A percentile compares a stretch with the other conserved stretches of the same genome.
Conservation (phyloP, 2,888 invertebrate species). For the Venusia cambrica region DNA sequence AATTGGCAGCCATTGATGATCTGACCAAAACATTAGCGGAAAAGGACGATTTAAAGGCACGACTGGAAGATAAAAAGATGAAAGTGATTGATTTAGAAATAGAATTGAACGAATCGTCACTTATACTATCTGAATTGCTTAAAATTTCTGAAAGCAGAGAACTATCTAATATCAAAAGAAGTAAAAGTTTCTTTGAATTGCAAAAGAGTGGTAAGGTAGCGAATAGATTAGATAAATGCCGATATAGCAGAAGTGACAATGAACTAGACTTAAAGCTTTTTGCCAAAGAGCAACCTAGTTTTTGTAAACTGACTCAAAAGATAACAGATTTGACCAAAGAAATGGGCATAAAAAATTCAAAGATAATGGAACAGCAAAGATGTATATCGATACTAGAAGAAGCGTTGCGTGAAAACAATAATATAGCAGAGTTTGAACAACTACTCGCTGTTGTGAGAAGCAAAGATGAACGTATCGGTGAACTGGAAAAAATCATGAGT, state of each 20-base stretch:
- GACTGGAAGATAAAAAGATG: constrained; percentile 67
- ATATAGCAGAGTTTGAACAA: constrained; percentile 81
- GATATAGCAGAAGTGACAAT: constrained; percentile 68
- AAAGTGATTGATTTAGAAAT: constrained; percentile 76
- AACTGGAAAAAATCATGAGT: constrained; percentile 86
- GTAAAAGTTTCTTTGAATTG: constrained; percentile 71
- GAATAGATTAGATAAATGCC: constrained; percentile 78
- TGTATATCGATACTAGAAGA: constrained; percentile 78
- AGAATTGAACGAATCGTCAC: constrained; percentile 76
- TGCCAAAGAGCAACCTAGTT: constrained; percentile 45
- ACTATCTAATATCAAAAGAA: constrained; percentile 58
- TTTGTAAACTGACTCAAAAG: constrained; percentile 62
- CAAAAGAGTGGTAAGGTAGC: constrained; percentile 82
- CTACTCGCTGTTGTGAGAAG: constrained; percentile 78
- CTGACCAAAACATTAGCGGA: constrained; percentile 55
- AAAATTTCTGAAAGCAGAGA: constrained; percentile 70
- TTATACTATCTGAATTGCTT: constrained; percentile 71
- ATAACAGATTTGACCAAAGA: constrained; percentile 69
- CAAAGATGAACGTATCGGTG: constrained; percentile 86
- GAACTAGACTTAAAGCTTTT: constrained; percentile 55
- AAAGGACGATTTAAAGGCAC: constrained; percentile 57
- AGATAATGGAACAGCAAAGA: constrained; percentile 78
- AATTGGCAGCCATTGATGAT: constrained; percentile 61
- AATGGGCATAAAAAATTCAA: constrained; percentile 72
- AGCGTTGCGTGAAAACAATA: constrained; percentile 77